Conservation (phyloP, 1,140 invertebrate genomes). For the Saccostrea cuccullata region DNA sequence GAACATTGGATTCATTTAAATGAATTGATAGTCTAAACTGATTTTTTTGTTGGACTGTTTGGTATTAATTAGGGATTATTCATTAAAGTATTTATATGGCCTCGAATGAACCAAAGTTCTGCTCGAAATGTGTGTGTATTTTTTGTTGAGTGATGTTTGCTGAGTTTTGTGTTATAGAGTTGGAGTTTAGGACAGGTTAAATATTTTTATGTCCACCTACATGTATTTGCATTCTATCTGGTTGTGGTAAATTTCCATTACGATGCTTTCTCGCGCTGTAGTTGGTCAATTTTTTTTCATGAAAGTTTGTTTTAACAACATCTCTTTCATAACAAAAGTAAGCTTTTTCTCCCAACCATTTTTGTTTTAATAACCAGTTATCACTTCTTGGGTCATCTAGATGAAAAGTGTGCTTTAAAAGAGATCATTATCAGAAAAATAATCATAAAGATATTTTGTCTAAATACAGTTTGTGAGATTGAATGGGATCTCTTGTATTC, state of each 20-base stretch:
- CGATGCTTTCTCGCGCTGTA: slow-evolving; percentile 33
- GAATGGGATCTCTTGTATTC: not conserved
- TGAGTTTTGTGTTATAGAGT: slow-evolving; percentile 8
- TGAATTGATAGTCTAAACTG: not conserved
- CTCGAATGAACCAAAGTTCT: not conserved
- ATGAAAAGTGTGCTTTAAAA: not conserved
- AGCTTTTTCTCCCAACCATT: not conserved
- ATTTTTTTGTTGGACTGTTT: not conserved
- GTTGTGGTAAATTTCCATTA: not conserved
- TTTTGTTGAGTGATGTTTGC: too few relatives aligned
- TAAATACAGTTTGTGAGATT: not conserved
- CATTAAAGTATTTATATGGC: not conserved
- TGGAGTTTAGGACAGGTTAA: not conserved
- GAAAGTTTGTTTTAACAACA: not conserved
- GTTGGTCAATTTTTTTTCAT: slow-evolving; percentile 2
- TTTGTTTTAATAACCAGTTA: not conserved
- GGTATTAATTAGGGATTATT: not conserved
- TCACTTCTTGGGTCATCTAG: not conserved
- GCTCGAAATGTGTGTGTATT: slow-evolving; percentile 27
- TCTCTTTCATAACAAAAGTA: not conserved
- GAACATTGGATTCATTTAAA: not conserved
- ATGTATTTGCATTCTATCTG: slow-evolving; percentile 39
- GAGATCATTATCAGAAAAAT: not conserved
- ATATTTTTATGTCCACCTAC: slow-evolving; percentile 41
- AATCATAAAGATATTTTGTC: not conserved